phyloP scores from a whole-genome alignment of 2,888 invertebrate species.

The Tuta absoluta region DNA sequence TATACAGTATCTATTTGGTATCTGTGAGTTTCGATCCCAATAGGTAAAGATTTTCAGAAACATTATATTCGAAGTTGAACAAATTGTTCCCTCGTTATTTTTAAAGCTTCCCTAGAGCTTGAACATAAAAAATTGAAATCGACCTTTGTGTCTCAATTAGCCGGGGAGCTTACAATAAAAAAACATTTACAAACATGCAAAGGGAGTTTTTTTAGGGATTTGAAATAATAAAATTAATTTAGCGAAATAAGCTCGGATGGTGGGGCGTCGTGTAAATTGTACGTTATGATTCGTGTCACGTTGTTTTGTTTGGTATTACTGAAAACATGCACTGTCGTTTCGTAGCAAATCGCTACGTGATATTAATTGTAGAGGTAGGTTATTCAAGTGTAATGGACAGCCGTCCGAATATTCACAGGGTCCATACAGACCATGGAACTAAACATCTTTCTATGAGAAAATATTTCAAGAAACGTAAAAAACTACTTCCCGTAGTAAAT shows the following conservation, averaged over 20 bases:
- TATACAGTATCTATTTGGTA: no score
- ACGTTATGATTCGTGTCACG: slow-evolving; percentile 44
- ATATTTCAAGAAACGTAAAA: no score
- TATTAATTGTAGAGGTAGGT: background rate
- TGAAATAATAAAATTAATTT: slow-evolving; percentile 26
- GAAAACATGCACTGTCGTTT: background rate
- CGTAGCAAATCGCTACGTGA: background rate
- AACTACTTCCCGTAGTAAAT: no score
- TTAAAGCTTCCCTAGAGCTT: background rate
- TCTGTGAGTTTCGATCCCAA: no score
- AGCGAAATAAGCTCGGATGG: slow-evolving; percentile 10
- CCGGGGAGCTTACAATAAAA: background rate
- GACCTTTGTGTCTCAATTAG: background rate
- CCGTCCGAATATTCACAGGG: no score
- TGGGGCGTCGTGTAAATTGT: slow-evolving; percentile 25
- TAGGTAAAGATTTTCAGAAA: no score
- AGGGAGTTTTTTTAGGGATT: slow-evolving; percentile 21
- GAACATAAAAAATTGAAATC: background rate
- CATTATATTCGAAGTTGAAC: background rate
- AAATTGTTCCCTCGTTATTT: background rate
- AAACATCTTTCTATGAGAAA: no score
- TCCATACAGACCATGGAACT: no score
- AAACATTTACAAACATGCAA: slow-evolving; percentile 10
- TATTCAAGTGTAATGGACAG: background rate
- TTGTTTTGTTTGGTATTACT: slow-evolving; percentile 42